A percentile compares a stretch with the other conserved stretches of the same genome.
These are phyloP conservation scores for Geodia barretti DNA, from an alignment of 37 sponge, comb jelly and placozoan species.

Conservation along the genomic window DNA sequence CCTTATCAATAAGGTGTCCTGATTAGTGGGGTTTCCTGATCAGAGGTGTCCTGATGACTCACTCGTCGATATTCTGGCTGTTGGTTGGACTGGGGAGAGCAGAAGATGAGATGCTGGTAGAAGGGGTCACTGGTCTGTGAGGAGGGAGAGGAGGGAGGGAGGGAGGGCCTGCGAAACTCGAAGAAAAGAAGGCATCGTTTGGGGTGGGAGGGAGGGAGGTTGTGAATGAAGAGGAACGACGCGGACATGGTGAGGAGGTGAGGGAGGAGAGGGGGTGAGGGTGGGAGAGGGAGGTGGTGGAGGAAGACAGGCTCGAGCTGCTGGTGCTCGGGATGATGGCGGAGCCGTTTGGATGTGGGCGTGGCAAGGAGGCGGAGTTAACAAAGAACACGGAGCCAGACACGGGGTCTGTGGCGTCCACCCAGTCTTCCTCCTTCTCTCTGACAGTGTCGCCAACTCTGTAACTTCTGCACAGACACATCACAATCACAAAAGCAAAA, in stretches of 20 bases:
- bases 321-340: constrained; percentile 8
- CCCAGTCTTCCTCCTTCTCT: too few relatives aligned
- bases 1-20: too few relatives aligned
- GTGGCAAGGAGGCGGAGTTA: not conserved
- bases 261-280: not conserved
- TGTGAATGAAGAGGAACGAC: not conserved
- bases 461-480: too few relatives aligned
- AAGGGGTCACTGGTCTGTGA: not conserved
- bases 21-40: too few relatives aligned
- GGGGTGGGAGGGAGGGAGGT: not conserved
- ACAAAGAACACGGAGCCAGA: constrained; percentile 65
- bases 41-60: not conserved
- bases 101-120: not conserved
- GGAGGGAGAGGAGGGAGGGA: not conserved
- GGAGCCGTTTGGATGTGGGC: not conserved
- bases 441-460: too few relatives aligned
- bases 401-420: constrained; percentile 38
- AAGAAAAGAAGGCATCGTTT: not conserved
- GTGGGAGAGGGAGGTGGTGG: constrained; percentile 13
- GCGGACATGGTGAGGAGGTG: not conserved
- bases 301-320: constrained; percentile 23
- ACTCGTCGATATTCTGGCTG: not conserved
- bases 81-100: not conserved
- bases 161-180: not conserved
- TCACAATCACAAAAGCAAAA: too few relatives aligned